A percentile compares a stretch with the other conserved stretches of the same genome.
These are phyloP conservation scores for Eurytoma californica DNA, from an alignment of 2,888 invertebrate species.

Conservation along the genomic window DNA sequence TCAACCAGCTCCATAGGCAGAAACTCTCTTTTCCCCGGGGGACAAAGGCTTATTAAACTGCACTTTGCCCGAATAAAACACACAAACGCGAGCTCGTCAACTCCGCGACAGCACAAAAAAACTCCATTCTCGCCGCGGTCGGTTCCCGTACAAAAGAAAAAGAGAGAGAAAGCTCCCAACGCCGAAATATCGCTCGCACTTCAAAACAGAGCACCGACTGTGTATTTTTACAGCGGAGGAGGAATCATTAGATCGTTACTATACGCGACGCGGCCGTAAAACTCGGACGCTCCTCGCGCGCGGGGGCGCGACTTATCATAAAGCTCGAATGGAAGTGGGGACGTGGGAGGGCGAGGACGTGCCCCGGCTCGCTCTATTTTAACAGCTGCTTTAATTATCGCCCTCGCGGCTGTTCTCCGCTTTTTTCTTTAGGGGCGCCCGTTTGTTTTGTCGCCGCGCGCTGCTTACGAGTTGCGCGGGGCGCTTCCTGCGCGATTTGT, in stretches of 20 bases:
- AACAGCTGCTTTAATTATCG: conserved; percentile 58
- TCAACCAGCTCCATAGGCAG: too few relatives aligned
- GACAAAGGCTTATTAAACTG: too few relatives aligned
- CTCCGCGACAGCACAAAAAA: too few relatives aligned
- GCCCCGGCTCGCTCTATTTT: conserved; percentile 50
- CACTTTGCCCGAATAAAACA: too few relatives aligned
- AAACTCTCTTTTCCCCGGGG: too few relatives aligned
- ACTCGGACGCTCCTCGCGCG: conserved; percentile 19
- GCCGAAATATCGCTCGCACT: neutral
- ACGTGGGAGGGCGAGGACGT: conserved; percentile 25
- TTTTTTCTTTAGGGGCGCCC: neutral
- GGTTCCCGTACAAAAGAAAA: neutral
- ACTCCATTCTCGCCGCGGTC: too few relatives aligned
- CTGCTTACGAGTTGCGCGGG: too few relatives aligned
- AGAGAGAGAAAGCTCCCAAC: neutral
- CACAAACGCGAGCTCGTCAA: too few relatives aligned
- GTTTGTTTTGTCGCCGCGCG: conserved; percentile 5
- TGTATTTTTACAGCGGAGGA: neutral
- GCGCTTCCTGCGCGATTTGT: neutral
- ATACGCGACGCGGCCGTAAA: conserved; percentile 6
- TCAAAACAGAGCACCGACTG: conserved; percentile 5
- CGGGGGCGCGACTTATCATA: conserved; percentile 39
- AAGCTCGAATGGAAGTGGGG: conserved; percentile 35
- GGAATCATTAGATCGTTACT: neutral
- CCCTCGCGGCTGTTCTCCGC: conserved; percentile 2